These are phyloP conservation scores for Takifugu rubripes DNA, from an alignment of 2,797 vertebrate species.

Conservation along the genomic window DNA sequence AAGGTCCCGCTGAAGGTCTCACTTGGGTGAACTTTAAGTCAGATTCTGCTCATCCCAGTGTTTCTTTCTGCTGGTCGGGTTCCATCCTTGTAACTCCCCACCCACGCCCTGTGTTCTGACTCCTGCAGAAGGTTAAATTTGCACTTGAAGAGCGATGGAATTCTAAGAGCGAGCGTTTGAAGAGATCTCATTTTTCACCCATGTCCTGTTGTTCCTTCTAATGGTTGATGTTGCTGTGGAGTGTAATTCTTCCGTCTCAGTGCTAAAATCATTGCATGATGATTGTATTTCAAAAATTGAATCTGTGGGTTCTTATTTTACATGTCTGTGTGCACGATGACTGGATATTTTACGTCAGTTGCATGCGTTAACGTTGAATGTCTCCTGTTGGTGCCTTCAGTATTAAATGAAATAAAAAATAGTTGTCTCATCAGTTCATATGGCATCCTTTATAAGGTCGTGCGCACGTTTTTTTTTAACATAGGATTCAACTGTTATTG, in stretches of 20 bases:
- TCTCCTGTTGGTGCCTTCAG: constrained; percentile 33
- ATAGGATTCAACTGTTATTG: neutral
- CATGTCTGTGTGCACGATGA: constrained; percentile 2
- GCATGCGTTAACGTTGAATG: constrained; percentile 28
- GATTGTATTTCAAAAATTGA: neutral
- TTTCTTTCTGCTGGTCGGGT: neutral
- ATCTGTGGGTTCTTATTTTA: too few relatives aligned
- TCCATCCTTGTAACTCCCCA: neutral
- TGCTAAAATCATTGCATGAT: neutral
- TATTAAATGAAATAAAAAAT: constrained; percentile 34
- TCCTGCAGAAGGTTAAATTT: neutral
- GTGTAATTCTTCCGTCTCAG: neutral
- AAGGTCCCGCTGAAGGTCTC: neutral
- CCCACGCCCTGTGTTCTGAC: too few relatives aligned
- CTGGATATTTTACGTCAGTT: constrained; percentile 1
- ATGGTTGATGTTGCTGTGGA: neutral
- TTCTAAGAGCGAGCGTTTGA: neutral
- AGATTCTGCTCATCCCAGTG: neutral
- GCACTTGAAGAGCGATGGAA: neutral
- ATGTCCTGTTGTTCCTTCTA: neutral
- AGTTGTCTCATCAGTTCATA: constrained; percentile 10
- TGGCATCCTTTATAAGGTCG: too few relatives aligned
- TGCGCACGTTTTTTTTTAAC: neutral
- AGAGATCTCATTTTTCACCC: too few relatives aligned
- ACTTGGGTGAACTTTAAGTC: neutral